phyloP scores from a whole-genome alignment of 2,113 vertebrate species.

The Tetrao urogallus region DNA sequence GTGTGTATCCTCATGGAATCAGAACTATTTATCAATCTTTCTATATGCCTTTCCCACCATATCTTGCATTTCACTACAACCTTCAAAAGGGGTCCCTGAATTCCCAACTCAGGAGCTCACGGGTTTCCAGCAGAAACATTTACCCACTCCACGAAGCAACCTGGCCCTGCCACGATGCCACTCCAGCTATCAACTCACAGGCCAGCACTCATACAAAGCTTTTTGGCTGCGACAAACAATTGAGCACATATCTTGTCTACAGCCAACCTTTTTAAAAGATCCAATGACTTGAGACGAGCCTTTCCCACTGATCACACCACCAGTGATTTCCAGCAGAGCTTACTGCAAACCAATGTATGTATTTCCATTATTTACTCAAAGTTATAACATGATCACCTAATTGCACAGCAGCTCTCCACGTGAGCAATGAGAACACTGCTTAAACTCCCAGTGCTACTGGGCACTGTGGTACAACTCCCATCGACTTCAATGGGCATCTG shows the following conservation, averaged over 20 bases:
- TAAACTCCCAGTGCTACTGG: background rate
- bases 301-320: background rate
- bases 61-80: background rate
- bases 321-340: background rate
- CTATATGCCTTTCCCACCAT: background rate
- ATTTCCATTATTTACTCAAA: background rate
- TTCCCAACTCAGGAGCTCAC: background rate
- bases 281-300: background rate
- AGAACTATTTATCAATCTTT: too few species aligned
- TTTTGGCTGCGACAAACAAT: background rate
- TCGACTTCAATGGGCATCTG: background rate
- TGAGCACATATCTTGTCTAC: accelerated
- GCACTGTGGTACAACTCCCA: background rate
- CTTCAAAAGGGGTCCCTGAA: background rate
- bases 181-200: background rate
- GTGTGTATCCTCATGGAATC: background rate
- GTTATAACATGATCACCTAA: background rate
- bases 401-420: background rate
- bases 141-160: background rate
- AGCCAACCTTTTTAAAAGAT: background rate
- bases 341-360: background rate
- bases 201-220: background rate
- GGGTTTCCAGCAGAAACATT: background rate
- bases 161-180: background rate
- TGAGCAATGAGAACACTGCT: background rate